phyloP scores from a whole-genome alignment of 2,113 vertebrate species.

The Reinhardtius hippoglossoides region DNA sequence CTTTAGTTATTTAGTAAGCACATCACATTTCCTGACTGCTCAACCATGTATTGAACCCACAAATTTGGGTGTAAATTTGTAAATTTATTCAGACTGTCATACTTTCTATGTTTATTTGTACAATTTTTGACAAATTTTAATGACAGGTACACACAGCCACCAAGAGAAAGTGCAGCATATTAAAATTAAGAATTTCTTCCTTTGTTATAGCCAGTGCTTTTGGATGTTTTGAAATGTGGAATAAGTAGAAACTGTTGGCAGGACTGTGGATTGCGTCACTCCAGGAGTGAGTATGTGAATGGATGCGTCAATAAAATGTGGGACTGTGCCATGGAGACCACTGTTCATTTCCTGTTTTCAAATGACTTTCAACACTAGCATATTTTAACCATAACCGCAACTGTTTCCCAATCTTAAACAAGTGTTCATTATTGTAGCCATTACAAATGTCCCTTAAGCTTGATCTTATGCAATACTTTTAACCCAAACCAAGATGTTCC shows the following conservation, averaged over 20 bases:
- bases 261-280: too few species aligned
- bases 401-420: neutral
- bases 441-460: too few species aligned
- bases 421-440: neutral
- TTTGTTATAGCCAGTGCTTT: neutral
- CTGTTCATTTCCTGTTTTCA: too few species aligned
- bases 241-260: neutral
- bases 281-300: too few species aligned
- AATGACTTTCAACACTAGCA: too few species aligned
- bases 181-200: neutral
- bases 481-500: too few species aligned
- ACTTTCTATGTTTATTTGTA: neutral
- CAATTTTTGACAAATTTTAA: neutral
- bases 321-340: too few species aligned
- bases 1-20: neutral
- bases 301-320: too few species aligned
- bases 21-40: conserved; percentile 2
- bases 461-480: too few species aligned
- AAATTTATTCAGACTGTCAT: neutral
- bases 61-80: too few species aligned
- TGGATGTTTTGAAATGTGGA: neutral
- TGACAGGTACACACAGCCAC: neutral
- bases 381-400: too few species aligned
- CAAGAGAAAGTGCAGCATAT: neutral
- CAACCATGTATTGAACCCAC: neutral